Conservation (phyloP, 2,888 invertebrate genomes). For the Ormyrus thymus region DNA sequence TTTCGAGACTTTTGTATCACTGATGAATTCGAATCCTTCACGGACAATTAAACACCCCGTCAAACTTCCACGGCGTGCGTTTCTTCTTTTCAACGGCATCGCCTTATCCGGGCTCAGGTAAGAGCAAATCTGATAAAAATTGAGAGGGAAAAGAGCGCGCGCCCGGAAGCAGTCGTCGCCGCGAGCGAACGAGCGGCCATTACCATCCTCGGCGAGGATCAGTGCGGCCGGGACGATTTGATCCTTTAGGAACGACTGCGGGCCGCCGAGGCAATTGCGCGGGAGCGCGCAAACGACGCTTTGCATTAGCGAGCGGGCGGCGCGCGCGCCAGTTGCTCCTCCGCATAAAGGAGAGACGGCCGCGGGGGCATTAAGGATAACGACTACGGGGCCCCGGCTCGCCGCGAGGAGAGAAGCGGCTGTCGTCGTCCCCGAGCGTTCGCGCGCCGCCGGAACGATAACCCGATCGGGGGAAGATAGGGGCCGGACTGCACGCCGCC, state of each 20-base stretch:
- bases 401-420: conserved; percentile 7
- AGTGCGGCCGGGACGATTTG: conserved; percentile 12
- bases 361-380: conserved; percentile 42
- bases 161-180: neutral
- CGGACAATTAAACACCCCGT: no score
- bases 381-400: conserved; percentile 3
- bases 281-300: conserved; percentile 39
- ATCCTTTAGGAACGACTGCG: conserved; percentile 18
- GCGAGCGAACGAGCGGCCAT: neutral
- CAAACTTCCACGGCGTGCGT: no score
- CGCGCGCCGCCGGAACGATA: neutral
- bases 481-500: no score
- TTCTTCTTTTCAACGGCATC: neutral
- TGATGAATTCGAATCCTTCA: no score
- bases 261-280: neutral
- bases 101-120: neutral
- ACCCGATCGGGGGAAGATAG: neutral
- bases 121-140: no score
- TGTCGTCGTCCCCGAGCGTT: no score
- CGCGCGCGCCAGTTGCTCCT: neutral
- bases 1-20: neutral
- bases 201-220: neutral
- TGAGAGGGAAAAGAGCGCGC: no score
- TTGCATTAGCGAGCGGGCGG: conserved; percentile 32
- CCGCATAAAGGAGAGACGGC: conserved; percentile 1